Evolutionary conservation across 2,888 invertebrate genomes (phyloP).

Genomic region (Proisotoma minuta): DNA sequence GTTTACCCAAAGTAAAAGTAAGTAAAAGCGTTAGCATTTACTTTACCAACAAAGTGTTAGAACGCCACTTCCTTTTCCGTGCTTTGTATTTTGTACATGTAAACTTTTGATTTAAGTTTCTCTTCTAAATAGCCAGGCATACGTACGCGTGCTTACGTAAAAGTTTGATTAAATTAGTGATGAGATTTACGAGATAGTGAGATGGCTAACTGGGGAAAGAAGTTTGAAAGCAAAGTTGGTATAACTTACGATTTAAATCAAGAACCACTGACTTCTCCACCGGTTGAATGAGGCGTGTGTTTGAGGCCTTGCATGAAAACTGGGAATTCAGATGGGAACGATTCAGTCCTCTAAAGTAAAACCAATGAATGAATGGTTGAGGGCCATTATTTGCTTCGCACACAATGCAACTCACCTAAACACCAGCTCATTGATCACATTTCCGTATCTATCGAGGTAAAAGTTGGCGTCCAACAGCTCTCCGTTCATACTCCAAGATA

Average conservation of each 20-base stretch:
- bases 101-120: background rate
- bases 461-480: conserved; percentile 45
- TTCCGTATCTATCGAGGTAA: conserved; percentile 43
- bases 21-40: background rate
- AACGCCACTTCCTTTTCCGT: background rate
- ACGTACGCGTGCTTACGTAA: conserved; percentile 11
- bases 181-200: conserved; percentile 9
- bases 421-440: conserved; percentile 46
- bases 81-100: background rate
- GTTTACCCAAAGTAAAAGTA: background rate
- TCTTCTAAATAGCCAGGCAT: background rate
- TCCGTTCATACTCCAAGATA: conserved; percentile 47
- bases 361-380: no score
- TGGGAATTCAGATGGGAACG: conserved; percentile 45
- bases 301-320: conserved; percentile 46
- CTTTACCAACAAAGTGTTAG: background rate
- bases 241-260: conserved; percentile 46
- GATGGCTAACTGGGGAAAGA: background rate
- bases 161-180: conserved; percentile 38
- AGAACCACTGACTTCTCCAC: conserved; percentile 45
- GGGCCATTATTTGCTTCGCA: no score
- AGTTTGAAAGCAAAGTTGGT: conserved; percentile 5
- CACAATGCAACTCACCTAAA: no score
- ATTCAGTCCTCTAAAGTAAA: conserved; percentile 40
- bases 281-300: conserved; percentile 45